phyloP scores from a whole-genome alignment of 2,888 invertebrate genomes.

The Lithophane socia region DNA sequence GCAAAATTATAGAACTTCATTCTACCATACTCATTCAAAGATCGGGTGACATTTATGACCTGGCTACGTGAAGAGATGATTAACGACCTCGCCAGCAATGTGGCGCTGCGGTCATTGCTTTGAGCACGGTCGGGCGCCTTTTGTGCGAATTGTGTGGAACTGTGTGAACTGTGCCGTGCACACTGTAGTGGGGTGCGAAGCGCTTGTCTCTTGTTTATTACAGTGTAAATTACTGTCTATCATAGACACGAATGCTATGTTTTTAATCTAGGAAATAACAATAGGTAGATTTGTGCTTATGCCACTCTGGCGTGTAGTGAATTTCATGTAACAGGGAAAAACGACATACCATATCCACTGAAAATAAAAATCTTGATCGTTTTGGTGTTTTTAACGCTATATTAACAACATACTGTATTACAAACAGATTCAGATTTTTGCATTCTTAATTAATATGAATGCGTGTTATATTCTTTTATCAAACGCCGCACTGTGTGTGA shows the following conservation, averaged over 20 bases:
- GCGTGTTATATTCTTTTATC: background rate
- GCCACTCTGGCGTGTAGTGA: too few relatives aligned
- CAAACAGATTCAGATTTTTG: background rate
- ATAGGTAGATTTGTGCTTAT: background rate
- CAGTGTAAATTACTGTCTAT: constrained; percentile 18
- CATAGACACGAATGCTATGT: background rate
- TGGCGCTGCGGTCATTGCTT: constrained; percentile 38
- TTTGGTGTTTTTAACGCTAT: background rate
- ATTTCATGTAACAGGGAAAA: background rate
- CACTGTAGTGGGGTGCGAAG: constrained; percentile 10
- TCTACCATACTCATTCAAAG: constrained; percentile 14
- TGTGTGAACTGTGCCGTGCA: constrained; percentile 6
- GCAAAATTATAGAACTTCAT: background rate
- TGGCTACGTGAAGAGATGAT: constrained; percentile 38
- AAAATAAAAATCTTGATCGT: background rate
- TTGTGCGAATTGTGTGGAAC: constrained; percentile 31
- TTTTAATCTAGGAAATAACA: background rate
- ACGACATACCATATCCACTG: background rate
- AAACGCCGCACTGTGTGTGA: background rate
- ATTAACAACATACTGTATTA: background rate
- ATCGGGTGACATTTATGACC: constrained; percentile 21
- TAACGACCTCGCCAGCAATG: constrained; percentile 36
- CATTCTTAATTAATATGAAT: background rate
- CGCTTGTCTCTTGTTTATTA: constrained; percentile 22
- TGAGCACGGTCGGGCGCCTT: constrained; percentile 27